A percentile compares a stretch with the other conserved stretches of the same genome.
Evolutionary conservation across 2,797 vertebrate species (phyloP).

Genomic region (Taeniopygia guttata): DNA sequence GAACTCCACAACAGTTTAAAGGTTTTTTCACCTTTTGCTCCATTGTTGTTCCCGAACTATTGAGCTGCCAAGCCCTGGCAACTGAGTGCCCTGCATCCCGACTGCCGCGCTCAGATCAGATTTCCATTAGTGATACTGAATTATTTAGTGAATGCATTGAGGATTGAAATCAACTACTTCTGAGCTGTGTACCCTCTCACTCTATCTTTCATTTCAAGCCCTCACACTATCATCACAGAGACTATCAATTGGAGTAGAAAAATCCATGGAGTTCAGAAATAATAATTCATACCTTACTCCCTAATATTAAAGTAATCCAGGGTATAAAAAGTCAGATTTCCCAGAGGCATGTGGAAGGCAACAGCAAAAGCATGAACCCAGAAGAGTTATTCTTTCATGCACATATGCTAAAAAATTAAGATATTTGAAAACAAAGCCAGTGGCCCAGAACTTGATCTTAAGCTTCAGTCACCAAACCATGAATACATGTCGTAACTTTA

Average conservation of each 20-base stretch:
- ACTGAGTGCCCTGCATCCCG: conserved; percentile 9
- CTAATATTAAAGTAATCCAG: not conserved
- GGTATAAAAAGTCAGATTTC: not conserved
- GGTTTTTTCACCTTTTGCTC: conserved; percentile 63
- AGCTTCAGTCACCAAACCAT: not conserved
- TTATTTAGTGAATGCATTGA: conserved; percentile 74
- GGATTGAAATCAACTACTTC: conserved; percentile 39
- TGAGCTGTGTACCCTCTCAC: conserved; percentile 14
- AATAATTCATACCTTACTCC: not conserved
- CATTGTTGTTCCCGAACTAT: conserved; percentile 31
- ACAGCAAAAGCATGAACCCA: not conserved
- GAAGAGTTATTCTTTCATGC: not conserved
- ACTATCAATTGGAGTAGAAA: not conserved
- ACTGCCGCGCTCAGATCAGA: conserved; percentile 23
- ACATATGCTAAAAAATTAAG: not conserved
- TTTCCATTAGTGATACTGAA: conserved; percentile 77
- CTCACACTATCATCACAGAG: not conserved
- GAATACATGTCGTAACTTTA: conserved; percentile 19
- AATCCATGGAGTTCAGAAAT: not conserved
- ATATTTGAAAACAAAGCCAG: not conserved
- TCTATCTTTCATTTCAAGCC: not conserved
- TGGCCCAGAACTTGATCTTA: not conserved
- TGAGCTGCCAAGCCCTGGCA: conserved; percentile 46
- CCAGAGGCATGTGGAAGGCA: not conserved
- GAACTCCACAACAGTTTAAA: conserved; percentile 39